Base-by-base conservation (phyloP, 2,113 vertebrate species). In the Miniopterus natalensis region DNA sequence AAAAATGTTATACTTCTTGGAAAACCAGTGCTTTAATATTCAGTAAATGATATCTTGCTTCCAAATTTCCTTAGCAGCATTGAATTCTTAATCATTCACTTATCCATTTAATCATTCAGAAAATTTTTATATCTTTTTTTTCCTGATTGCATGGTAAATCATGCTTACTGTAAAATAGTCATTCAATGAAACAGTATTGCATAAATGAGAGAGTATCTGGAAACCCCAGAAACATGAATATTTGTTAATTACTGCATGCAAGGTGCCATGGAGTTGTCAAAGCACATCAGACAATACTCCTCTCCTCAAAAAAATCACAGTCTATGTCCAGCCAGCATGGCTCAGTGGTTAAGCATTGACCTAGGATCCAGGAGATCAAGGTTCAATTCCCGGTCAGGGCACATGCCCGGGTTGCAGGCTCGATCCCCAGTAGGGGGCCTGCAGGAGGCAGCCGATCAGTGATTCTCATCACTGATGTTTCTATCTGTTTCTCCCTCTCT, bases 1-100 rank as follows among this genome's bases (percentile, higher is more conserved):
- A 88, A 96, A 92, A 96, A 94, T 91, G 71, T 68, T 88, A 92
- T 55, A 91, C 40, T 96, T 95, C 91, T 96, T 97, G 36, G 93
- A 94, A 95, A 96, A 95, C 77, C 83, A 94, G 84, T 87, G 71
- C 81, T 92, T 95, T 90, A 92, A 90, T 74, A 63, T 94, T 96
- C 81, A n/a, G 92, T 96, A 97, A 95, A 90, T 86, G 92, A 79
- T 84, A 87, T n/a, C 70, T 94, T 94, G 78, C 66, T 95, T 96
- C 92, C 8, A 9, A 96, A 89, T 84, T 90, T 94, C 65, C 66
- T 88, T 84, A 95, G 74, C 25, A 93, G 27, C 65, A 80, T 29
- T 73, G 84, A 94, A 96, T 97, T 96, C 85, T 95, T 97, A 97
- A 97, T 97, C 92, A 94, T 85, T 83, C 88, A 96, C 73, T 89